A percentile compares a stretch with the other conserved stretches of the same genome.
phyloP scores from a whole-genome alignment of 1,140 invertebrate genomes.

The Bombus superbus region DNA sequence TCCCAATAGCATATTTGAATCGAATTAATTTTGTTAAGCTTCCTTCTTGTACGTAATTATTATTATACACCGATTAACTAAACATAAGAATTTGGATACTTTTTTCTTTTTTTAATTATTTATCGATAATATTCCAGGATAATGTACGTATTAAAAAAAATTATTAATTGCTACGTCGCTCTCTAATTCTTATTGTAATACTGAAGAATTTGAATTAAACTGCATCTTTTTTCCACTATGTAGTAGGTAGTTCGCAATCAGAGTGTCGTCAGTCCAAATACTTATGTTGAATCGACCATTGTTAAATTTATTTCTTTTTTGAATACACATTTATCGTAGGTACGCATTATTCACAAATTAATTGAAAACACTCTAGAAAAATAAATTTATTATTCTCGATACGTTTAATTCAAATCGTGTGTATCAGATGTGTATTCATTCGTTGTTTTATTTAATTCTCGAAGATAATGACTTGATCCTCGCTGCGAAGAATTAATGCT shows the following conservation, averaged over 20 bases:
- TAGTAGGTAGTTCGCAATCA: slow-evolving; percentile 24
- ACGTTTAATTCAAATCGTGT: slow-evolving; percentile 7
- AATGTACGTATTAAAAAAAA: slow-evolving; percentile 52
- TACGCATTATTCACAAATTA: slow-evolving; percentile 28
- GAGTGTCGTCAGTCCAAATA: slow-evolving; percentile 41
- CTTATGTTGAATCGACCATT: slow-evolving; percentile 13
- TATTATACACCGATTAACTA: slow-evolving; percentile 26
- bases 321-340: slow-evolving; percentile 32
- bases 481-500: slow-evolving; percentile 42
- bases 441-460: slow-evolving; percentile 36
- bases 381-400: background rate
- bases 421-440: slow-evolving; percentile 46
- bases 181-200: slow-evolving; percentile 59
- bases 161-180: slow-evolving; percentile 8
- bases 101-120: slow-evolving; percentile 24
- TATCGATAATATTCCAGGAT: slow-evolving; percentile 38
- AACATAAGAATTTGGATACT: slow-evolving; percentile 52
- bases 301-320: slow-evolving; percentile 42
- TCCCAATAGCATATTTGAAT: slow-evolving; percentile 14
- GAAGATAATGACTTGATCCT: slow-evolving; percentile 31
- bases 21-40: slow-evolving; percentile 34
- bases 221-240: background rate
- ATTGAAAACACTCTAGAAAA: background rate
- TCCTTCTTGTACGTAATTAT: slow-evolving; percentile 15
- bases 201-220: slow-evolving; percentile 59